Percentiles rank a stretch among this genome's conserved stretches.
These are phyloP conservation scores for Coregonus suidteri DNA, from an alignment of 2,797 vertebrate species.

Conservation along the genomic window DNA sequence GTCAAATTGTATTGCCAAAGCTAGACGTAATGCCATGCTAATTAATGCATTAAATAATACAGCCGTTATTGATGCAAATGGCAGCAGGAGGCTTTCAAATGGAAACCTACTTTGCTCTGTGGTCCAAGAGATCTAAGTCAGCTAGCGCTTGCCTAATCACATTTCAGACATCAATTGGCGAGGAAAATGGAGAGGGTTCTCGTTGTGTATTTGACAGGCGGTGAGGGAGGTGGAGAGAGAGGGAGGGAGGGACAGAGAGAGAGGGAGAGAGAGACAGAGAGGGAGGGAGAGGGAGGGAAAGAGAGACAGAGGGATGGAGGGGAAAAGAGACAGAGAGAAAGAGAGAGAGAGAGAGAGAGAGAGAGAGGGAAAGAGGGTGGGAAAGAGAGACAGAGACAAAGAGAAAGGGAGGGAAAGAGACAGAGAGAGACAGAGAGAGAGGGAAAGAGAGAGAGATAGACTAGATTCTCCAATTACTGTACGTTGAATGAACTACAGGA, in stretches of 20 bases:
- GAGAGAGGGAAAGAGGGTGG: background rate
- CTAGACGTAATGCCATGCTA: background rate
- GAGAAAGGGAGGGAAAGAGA: no score
- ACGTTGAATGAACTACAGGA: no score
- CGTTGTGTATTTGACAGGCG: background rate
- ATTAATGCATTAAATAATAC: background rate
- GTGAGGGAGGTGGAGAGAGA: background rate
- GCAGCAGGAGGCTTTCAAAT: background rate
- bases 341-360: background rate
- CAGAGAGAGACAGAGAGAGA: background rate
- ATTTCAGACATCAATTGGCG: background rate
- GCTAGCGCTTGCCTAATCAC: background rate
- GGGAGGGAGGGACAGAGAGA: background rate
- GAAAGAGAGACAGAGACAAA: no score
- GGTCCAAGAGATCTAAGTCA: conserved; percentile 1
- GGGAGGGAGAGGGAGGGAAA: no score
- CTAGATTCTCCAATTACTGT: no score
- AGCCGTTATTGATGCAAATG: background rate
- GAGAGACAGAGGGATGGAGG: no score
- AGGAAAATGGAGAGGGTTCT: background rate
- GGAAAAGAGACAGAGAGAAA: no score
- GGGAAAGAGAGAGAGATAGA: background rate
- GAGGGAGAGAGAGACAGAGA: background rate
- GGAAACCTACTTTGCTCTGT: background rate
- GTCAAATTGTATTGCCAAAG: background rate